Percentiles rank a stretch among this genome's conserved stretches.
phyloP scores from a whole-genome alignment of 1,140 invertebrate species.

The Saccostrea echinata region DNA sequence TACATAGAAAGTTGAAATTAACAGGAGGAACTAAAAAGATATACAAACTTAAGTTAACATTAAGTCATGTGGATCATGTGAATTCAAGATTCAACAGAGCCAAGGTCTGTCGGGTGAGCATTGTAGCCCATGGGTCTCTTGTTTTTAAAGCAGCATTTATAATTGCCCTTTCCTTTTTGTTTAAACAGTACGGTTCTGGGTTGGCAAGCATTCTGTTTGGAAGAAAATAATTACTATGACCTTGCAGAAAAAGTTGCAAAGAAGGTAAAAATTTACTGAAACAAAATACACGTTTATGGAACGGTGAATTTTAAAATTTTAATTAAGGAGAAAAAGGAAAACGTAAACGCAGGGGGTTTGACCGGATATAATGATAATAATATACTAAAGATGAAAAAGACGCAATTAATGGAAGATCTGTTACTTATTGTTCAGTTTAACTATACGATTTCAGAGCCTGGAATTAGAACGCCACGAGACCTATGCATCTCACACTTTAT shows the following conservation, averaged over 20 bases:
- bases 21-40: too few relatives aligned
- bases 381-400: too few relatives aligned
- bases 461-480: conserved; percentile 80
- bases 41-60: too few relatives aligned
- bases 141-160: not conserved
- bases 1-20: too few relatives aligned
- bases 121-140: not conserved
- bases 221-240: conserved; percentile 44
- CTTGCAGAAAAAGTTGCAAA: conserved; percentile 39
- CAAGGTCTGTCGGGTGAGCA: not conserved
- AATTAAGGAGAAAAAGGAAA: too few relatives aligned
- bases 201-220: conserved; percentile 44
- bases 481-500: conserved; percentile 83
- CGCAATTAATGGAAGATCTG: too few relatives aligned
- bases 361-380: too few relatives aligned
- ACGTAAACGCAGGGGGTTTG: too few relatives aligned
- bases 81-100: not conserved
- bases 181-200: conserved; percentile 22
- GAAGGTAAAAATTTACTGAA: conserved; percentile 7
- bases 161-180: not conserved
- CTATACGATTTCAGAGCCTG: conserved; percentile 74
- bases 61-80: too few relatives aligned
- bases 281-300: too few relatives aligned
- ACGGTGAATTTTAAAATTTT: too few relatives aligned
- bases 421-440: too few relatives aligned